Conservation (phyloP, 53 echinoderm and acorn worm species). For the Antedon mediterranea region DNA sequence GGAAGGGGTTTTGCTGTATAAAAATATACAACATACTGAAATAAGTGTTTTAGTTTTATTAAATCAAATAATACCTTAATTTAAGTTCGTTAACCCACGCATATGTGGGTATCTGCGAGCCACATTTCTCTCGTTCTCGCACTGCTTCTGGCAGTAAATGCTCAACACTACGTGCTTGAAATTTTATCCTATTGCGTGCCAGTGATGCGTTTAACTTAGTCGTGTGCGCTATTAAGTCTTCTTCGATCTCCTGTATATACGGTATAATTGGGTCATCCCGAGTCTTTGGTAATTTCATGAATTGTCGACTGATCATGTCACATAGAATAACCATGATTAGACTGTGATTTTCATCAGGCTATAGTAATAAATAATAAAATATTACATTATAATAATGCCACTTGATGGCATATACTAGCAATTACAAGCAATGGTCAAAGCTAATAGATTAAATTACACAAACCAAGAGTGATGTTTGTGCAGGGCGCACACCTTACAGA, state of each 20-base stretch:
- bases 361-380: background rate
- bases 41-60: too few relatives aligned
- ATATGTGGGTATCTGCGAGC: constrained; percentile 51
- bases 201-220: constrained; percentile 85
- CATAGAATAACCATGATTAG: constrained; percentile 88
- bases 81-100: constrained; percentile 85
- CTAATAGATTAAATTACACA: background rate
- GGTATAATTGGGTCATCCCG: constrained; percentile 46
- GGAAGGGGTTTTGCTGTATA: too few relatives aligned
- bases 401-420: too few relatives aligned
- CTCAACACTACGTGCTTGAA: constrained; percentile 71
- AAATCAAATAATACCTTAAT: constrained; percentile 55
- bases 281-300: constrained; percentile 32
- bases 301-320: constrained; percentile 60
- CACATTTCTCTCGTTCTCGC: constrained; percentile 54
- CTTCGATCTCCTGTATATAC: constrained; percentile 75
- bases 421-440: background rate
- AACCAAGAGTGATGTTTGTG: too few relatives aligned
- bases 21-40: too few relatives aligned
- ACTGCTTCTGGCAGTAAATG: constrained; percentile 54
- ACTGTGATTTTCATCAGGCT: constrained; percentile 82
- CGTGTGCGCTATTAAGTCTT: constrained; percentile 43
- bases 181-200: constrained; percentile 84
- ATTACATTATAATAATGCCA: background rate
- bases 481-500: too few relatives aligned